phyloP scores from a whole-genome alignment of 2,113 vertebrate genomes.

The Pagrus major region DNA sequence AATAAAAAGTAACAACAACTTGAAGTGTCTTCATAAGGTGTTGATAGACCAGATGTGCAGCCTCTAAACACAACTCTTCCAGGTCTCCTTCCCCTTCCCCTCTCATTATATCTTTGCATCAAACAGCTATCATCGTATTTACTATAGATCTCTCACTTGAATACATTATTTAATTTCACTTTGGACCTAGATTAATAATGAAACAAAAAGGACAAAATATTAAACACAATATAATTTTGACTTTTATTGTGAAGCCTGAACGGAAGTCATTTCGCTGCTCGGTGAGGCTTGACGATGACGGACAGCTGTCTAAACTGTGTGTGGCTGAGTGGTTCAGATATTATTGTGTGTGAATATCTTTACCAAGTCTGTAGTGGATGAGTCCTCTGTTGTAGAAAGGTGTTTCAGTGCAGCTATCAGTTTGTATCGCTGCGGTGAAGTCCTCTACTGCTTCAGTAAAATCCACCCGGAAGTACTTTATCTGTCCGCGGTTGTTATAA shows the following conservation, averaged over 20 bases:
- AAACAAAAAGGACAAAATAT: neutral
- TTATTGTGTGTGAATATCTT: conserved; percentile 14
- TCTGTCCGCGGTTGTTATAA: conserved; percentile 93
- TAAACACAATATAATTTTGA: neutral
- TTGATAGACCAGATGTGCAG: too few species aligned
- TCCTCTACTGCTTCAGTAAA: conserved; percentile 93
- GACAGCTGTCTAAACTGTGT: neutral
- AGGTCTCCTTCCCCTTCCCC: too few species aligned
- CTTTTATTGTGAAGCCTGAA: neutral
- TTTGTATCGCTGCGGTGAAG: conserved; percentile 88
- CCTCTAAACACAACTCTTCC: too few species aligned
- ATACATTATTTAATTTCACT: neutral
- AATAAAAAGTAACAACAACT: too few species aligned
- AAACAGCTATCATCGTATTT: neutral
- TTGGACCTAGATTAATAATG: neutral
- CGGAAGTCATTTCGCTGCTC: neutral
- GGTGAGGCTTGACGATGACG: neutral
- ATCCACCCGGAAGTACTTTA: conserved; percentile 93
- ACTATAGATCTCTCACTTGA: neutral
- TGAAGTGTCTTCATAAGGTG: too few species aligned
- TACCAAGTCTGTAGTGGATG: conserved; percentile 92
- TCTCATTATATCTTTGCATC: too few species aligned
- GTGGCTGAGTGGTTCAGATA: neutral
- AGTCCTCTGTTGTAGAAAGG: conserved; percentile 96
- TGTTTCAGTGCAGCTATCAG: conserved; percentile 85